phyloP scores from a whole-genome alignment of 2,888 invertebrate genomes.

The Netelia inedita region DNA sequence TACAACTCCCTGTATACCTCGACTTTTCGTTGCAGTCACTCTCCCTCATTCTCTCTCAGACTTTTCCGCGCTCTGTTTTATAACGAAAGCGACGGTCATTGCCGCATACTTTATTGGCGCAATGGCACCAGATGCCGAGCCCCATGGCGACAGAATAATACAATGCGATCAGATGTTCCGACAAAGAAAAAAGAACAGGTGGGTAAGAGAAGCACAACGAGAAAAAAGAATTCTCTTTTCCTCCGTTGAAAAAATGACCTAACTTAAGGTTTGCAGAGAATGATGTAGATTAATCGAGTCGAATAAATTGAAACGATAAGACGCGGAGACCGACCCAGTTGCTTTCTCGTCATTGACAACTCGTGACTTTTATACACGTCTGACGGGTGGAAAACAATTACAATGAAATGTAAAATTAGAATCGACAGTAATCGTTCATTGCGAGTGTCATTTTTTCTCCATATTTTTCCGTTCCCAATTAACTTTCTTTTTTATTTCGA shows the following conservation, averaged over 20 bases:
- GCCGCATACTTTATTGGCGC: conserved; percentile 58
- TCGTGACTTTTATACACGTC: too few relatives aligned
- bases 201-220: not conserved
- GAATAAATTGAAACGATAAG: too few relatives aligned
- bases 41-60: conserved; percentile 15
- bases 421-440: too few relatives aligned
- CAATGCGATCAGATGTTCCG: conserved; percentile 19
- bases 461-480: not conserved
- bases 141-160: conserved; percentile 17
- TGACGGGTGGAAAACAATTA: too few relatives aligned
- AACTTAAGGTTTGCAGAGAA: too few relatives aligned
- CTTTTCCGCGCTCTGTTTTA: conserved; percentile 15
- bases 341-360: too few relatives aligned
- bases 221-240: not conserved
- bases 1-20: conserved; percentile 1
- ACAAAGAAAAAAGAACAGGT: not conserved
- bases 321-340: too few relatives aligned
- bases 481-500: conserved; percentile 32
- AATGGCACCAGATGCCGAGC: conserved; percentile 6
- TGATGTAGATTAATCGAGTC: too few relatives aligned
- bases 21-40: conserved; percentile 39
- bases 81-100: conserved; percentile 36
- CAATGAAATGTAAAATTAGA: too few relatives aligned
- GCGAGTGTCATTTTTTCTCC: too few relatives aligned
- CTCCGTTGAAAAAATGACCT: not conserved